Conservation (phyloP, 1,140 invertebrate genomes). For the Hylaeus anthracinus region DNA sequence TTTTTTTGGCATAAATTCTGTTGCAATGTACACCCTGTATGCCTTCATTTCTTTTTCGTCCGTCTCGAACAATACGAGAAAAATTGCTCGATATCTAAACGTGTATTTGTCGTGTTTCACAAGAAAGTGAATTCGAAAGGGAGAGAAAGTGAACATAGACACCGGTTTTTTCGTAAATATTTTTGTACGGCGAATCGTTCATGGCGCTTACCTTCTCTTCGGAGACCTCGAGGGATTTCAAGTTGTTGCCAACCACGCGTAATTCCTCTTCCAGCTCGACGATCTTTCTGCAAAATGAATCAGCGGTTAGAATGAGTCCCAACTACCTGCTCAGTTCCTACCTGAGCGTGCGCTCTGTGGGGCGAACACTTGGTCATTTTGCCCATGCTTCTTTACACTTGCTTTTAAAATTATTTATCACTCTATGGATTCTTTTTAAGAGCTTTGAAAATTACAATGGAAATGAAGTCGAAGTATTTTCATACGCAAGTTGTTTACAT, state of each 20-base stretch:
- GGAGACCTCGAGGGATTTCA: conserved; percentile 99
- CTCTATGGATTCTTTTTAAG: too few relatives aligned
- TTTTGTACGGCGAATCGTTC: conserved; percentile 20
- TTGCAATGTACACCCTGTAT: not conserved
- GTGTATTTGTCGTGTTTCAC: not conserved
- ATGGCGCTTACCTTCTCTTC: conserved; percentile 96
- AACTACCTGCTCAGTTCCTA: conserved; percentile 3
- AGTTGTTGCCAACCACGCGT: conserved; percentile 99
- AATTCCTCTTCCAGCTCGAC: conserved; percentile 99
- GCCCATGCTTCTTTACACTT: too few relatives aligned
- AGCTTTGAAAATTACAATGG: too few relatives aligned
- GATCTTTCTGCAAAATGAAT: conserved; percentile 94
- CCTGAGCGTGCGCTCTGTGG: conserved; percentile 23
- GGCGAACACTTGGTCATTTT: conserved; percentile 11
- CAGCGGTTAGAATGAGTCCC: conserved; percentile 3
- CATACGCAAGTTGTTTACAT: not conserved
- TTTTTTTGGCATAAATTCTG: too few relatives aligned
- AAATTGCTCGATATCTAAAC: not conserved
- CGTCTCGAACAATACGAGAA: not conserved
- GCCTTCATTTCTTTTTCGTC: not conserved
- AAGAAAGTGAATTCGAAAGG: conserved; percentile 29
- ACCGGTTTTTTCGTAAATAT: conserved; percentile 16
- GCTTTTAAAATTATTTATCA: too few relatives aligned
- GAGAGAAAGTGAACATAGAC: conserved; percentile 40
- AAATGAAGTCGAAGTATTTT: not conserved